Evolutionary conservation across 2,888 invertebrate genomes (phyloP).

Genomic region (Andricus quercusramuli): DNA sequence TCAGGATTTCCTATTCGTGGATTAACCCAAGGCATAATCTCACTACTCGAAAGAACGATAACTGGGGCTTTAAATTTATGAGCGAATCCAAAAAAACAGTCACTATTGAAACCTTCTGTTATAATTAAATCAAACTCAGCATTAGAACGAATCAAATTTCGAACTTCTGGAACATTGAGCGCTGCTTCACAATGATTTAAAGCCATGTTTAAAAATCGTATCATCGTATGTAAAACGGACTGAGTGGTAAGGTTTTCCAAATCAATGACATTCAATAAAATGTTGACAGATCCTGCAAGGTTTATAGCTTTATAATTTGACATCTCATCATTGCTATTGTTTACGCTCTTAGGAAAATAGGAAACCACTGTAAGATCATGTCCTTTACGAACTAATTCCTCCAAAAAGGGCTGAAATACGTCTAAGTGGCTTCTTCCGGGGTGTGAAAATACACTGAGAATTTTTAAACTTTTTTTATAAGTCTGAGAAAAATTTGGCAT

Average conservation of each 20-base stretch:
- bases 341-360: slow-evolving; percentile 79
- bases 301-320: slow-evolving; percentile 83
- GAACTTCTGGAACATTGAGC: slow-evolving; percentile 75
- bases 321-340: slow-evolving; percentile 70
- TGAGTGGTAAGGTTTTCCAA: background rate
- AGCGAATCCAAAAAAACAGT: slow-evolving; percentile 85
- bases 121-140: slow-evolving; percentile 84
- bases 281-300: slow-evolving; percentile 64
- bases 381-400: slow-evolving; percentile 82
- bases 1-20: slow-evolving; percentile 81
- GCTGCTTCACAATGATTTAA: slow-evolving; percentile 72
- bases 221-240: background rate
- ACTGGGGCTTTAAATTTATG: slow-evolving; percentile 83
- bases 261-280: background rate
- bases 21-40: slow-evolving; percentile 81
- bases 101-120: slow-evolving; percentile 86
- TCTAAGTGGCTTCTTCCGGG: slow-evolving; percentile 86
- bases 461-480: slow-evolving; percentile 70
- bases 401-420: slow-evolving; percentile 82
- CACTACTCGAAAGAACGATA: slow-evolving; percentile 81
- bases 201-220: slow-evolving; percentile 5
- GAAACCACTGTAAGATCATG: slow-evolving; percentile 86
- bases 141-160: slow-evolving; percentile 47
- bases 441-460: slow-evolving; percentile 85
- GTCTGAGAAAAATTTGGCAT: background rate